Evolutionary conservation across 2,888 invertebrate species (phyloP).

Genomic region (Flabesymbios commensalis): DNA sequence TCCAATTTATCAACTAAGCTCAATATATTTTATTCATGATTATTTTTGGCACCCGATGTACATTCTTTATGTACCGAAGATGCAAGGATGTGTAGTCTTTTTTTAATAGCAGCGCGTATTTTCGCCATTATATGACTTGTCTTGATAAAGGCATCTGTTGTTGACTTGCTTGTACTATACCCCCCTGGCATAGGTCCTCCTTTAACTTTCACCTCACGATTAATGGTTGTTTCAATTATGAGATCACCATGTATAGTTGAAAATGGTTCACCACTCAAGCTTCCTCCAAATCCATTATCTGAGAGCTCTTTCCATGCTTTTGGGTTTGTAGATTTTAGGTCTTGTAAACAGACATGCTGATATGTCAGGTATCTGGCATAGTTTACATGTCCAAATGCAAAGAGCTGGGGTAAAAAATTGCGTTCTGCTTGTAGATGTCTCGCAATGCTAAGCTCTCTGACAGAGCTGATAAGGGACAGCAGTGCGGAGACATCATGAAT

Average conservation of each 20-base stretch:
- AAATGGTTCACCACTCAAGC: not conserved
- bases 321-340: not conserved
- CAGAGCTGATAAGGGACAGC: too few species aligned
- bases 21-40: not conserved
- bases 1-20: not conserved
- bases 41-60: not conserved
- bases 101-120: not conserved
- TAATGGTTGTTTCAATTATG: not conserved
- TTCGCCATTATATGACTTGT: not conserved
- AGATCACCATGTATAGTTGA: not conserved
- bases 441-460: too few species aligned
- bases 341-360: not conserved
- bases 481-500: too few species aligned
- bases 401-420: not conserved
- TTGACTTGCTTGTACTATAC: too few species aligned
- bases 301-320: not conserved
- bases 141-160: too few species aligned
- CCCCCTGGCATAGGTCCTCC: too few species aligned
- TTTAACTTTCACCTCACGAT: conserved; percentile 1
- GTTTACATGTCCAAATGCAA: conserved; percentile 1
- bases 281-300: not conserved
- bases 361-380: conserved; percentile 2
- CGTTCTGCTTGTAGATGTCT: not conserved
- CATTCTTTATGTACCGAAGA: not conserved
- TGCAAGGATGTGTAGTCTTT: not conserved